Conservation (phyloP, 1,140 invertebrate species). For the Halictus rubicundus region DNA sequence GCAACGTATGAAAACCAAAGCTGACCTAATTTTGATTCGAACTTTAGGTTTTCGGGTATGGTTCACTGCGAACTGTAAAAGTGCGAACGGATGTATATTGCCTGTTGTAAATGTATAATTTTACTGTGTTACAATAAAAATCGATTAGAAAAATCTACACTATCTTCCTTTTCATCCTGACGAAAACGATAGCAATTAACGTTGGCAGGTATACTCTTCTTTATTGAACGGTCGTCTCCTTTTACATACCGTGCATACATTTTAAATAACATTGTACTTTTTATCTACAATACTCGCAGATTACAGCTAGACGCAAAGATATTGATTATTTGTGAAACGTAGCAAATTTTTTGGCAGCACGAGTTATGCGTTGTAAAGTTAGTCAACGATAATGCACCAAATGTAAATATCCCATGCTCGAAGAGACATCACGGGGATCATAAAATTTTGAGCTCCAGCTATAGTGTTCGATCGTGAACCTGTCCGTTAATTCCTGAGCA, state of each 20-base stretch:
- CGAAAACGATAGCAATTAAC: background rate
- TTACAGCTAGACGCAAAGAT: conserved; percentile 44
- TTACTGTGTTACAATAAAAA: conserved; percentile 38
- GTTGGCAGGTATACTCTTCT: conserved; percentile 42
- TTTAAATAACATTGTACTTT: conserved; percentile 69
- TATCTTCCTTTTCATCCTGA: background rate
- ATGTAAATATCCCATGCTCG: background rate
- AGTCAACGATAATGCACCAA: conserved; percentile 5
- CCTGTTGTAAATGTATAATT: conserved; percentile 46
- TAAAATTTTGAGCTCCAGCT: conserved; percentile 9
- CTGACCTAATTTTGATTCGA: background rate
- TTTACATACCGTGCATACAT: conserved; percentile 55
- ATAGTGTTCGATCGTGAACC: background rate
- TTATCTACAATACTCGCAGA: conserved; percentile 63
- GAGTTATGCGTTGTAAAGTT: conserved; percentile 61
- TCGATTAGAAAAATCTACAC: conserved; percentile 1
- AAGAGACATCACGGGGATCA: background rate
- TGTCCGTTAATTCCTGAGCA: conserved; percentile 37
- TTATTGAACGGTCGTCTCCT: conserved; percentile 59
- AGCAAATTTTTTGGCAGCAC: conserved; percentile 66
- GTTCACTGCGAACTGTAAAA: background rate
- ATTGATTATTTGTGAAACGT: conserved; percentile 31
- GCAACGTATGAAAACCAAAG: background rate
- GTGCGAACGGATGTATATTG: conserved; percentile 29
- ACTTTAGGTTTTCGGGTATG: background rate